Evolutionary conservation across 2,797 vertebrate genomes (phyloP).

Genomic region (Pseudocheirus occidentalis): DNA sequence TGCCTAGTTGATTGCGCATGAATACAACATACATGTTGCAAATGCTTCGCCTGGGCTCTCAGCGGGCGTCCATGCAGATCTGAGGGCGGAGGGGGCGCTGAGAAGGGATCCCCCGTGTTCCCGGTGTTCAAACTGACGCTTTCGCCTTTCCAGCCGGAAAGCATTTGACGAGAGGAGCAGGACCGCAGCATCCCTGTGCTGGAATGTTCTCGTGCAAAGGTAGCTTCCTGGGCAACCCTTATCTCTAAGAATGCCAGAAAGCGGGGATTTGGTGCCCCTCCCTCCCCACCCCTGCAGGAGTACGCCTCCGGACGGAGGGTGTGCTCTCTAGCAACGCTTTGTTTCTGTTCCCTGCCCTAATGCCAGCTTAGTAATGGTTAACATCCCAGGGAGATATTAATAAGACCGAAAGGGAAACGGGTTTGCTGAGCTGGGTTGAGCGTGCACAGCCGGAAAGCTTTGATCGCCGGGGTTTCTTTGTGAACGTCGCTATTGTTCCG

Average conservation of each 20-base stretch:
- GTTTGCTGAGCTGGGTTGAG: not conserved
- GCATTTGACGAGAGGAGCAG: constrained; percentile 14
- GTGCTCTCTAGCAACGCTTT: constrained; percentile 66
- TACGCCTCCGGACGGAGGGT: not conserved
- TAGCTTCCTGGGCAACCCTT: constrained; percentile 64
- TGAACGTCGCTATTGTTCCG: constrained; percentile 69
- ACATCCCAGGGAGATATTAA: not conserved
- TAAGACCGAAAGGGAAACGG: constrained; percentile 24
- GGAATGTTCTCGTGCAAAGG: constrained; percentile 80
- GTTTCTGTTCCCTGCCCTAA: constrained; percentile 27
- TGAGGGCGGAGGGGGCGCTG: constrained; percentile 63
- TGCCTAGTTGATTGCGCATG: constrained; percentile 44
- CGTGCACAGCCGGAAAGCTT: constrained; percentile 16
- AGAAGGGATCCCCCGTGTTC: not conserved
- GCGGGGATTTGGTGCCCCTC: not conserved
- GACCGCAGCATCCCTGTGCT: constrained; percentile 54
- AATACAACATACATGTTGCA: constrained; percentile 51
- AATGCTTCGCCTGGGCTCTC: constrained; percentile 51
- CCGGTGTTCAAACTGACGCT: constrained; percentile 5
- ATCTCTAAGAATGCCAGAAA: constrained; percentile 26
- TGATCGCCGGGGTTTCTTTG: constrained; percentile 55
- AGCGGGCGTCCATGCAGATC: constrained; percentile 66
- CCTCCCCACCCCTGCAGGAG: not conserved
- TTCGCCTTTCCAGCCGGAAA: not conserved
- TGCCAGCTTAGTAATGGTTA: constrained; percentile 29